Evolutionary conservation across 1,140 invertebrate species (phyloP).

Genomic region (Drosophila serrata): DNA sequence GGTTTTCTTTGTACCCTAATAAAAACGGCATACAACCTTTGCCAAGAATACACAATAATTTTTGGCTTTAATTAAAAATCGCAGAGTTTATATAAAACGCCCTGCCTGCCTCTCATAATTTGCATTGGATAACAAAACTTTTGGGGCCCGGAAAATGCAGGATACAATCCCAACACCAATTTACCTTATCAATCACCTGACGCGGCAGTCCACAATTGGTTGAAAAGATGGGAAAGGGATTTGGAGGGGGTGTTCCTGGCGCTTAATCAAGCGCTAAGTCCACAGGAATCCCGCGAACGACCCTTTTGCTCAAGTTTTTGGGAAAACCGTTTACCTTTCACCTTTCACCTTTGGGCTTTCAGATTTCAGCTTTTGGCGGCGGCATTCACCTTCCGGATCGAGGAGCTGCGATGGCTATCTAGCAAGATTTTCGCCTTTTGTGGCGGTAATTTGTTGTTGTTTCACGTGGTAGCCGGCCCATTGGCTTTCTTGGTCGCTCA

Average conservation of each 20-base stretch:
- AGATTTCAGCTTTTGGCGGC: conserved; percentile 57
- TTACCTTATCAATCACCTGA: conserved; percentile 71
- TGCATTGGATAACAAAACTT: conserved; percentile 37
- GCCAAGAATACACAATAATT: conserved; percentile 1
- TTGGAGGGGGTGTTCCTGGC: conserved; percentile 23
- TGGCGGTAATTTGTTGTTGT: conserved; percentile 78
- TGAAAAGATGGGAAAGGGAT: not conserved
- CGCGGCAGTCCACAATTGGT: conserved; percentile 16
- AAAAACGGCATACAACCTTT: not conserved
- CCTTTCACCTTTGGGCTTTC: conserved; percentile 64
- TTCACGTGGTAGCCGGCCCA: conserved; percentile 59
- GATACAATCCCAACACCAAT: conserved; percentile 52
- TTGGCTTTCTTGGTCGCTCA: conserved; percentile 34
- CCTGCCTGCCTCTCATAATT: conserved; percentile 38
- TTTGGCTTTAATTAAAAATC: conserved; percentile 37
- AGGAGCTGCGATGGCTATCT: conserved; percentile 38
- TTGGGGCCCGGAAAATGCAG: conserved; percentile 10
- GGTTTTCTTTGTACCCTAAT: not conserved
- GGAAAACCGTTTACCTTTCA: conserved; percentile 54
- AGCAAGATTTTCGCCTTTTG: conserved; percentile 60
- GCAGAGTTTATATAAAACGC: conserved; percentile 10
- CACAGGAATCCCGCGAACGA: conserved; percentile 37
- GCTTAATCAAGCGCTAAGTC: conserved; percentile 76
- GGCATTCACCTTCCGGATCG: conserved; percentile 39
- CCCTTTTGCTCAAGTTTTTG: conserved; percentile 59